Percentiles rank a stretch among this genome's conserved stretches.
phyloP scores from a whole-genome alignment of 2,797 vertebrate genomes.

The Sebastes cheni region DNA sequence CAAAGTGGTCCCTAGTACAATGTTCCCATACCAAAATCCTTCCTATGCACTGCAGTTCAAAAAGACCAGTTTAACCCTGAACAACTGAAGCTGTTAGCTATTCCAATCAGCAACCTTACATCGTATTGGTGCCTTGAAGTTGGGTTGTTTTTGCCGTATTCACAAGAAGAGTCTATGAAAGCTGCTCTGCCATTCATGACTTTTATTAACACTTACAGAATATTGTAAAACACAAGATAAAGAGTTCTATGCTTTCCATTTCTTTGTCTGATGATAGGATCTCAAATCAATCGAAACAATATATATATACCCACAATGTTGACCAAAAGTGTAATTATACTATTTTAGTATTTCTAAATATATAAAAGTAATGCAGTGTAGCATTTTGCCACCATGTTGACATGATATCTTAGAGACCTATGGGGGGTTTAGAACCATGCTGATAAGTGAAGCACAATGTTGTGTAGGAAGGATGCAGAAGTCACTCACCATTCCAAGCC shows the following conservation, averaged over 20 bases:
- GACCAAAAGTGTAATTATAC: background rate
- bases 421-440: background rate
- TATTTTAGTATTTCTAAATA: background rate
- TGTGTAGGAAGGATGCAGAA: background rate
- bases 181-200: background rate
- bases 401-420: background rate
- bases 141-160: background rate
- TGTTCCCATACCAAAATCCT: background rate
- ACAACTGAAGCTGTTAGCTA: background rate
- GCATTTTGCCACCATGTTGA: background rate
- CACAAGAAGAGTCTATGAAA: background rate
- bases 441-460: background rate
- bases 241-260: background rate
- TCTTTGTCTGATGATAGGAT: background rate
- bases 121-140: background rate
- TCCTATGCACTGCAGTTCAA: background rate
- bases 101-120: background rate
- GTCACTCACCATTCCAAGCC: conserved; percentile 93
- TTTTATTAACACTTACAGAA: background rate
- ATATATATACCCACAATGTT: background rate
- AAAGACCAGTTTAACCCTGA: background rate
- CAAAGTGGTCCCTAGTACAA: background rate
- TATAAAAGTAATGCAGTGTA: background rate
- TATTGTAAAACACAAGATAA: background rate
- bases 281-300: background rate